Evolutionary conservation across 2,888 invertebrate species (phyloP), one percentile per base, ranked within the genome.

Genomic region (Hemithea aestivaria): DNA sequence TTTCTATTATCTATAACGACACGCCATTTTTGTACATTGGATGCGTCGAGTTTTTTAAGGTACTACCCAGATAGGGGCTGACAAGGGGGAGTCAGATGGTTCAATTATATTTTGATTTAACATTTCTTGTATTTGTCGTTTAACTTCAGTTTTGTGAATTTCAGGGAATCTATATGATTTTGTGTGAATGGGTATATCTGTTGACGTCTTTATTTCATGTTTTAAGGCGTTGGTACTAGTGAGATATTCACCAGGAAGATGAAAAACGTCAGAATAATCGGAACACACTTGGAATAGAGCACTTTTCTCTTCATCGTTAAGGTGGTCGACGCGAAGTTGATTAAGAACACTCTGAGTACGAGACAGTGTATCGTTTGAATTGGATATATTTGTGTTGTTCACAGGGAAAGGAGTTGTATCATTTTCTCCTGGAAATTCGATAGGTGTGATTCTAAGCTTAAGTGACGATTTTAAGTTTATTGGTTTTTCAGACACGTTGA

Each of bases 381-480:
- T 22, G 2, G 7, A 8, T n/a, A 8, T 22, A 6, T 22, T 7
- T 7, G n/a, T 2, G 7, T 7, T 8, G 7, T 22, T 22, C 22
- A 22, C 22, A 6, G 22, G 22, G 7, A n/a, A 22, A n/a, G 7
- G 7, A 7, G 22, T 4, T 22, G 7, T 22, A 4, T 7, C 7
- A 22, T 2, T 7, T 11, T 10, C 1, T 11, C 2, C 7, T 7
- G 7, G 11, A 7, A 26, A 26, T 7, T 26, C 11, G 8, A 12
- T 16, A 2, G 36, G 28, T 9, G 6, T 5, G 2, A 36, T 11
- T n/a, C 27, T 29, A n/a, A 36, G 9, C 1, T 28, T 29, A 6
- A 44, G 31, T 10, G 8, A 47, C 10, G 37, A 37, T 7, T 36
- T 29, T 9, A 34, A 0, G 35, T 63, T 67, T 20, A 32, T 20